Evolutionary conservation across 1,140 invertebrate species (phyloP).

Genomic region (Laupala kohalensis): DNA sequence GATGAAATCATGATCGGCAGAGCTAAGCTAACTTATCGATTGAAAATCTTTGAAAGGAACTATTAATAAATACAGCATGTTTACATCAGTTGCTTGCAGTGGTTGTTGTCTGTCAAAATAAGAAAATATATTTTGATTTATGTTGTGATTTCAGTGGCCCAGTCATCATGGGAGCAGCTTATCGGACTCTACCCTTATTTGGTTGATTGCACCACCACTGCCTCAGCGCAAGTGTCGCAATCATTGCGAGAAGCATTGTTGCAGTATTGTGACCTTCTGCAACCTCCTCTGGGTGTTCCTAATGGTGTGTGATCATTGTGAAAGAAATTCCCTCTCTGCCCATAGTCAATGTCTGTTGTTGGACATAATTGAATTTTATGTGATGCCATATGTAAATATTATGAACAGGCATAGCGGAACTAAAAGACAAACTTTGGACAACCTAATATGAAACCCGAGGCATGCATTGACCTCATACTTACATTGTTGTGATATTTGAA

Average conservation of each 20-base stretch:
- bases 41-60: too few species aligned
- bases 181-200: constrained; percentile 82
- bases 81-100: constrained; percentile 15
- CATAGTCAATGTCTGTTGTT: background rate
- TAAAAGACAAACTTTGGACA: too few species aligned
- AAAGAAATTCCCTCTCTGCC: background rate
- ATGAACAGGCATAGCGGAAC: too few species aligned
- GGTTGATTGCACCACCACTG: constrained; percentile 71
- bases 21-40: too few species aligned
- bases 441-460: too few species aligned
- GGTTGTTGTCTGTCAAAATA: constrained; percentile 2
- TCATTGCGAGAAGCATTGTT: constrained; percentile 75
- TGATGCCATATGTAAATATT: background rate
- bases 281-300: constrained; percentile 37
- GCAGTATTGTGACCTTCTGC: constrained; percentile 75
- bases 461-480: too few species aligned
- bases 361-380: background rate
- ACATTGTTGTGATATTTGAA: background rate
- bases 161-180: constrained; percentile 80
- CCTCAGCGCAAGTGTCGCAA: constrained; percentile 59
- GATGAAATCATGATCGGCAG: too few species aligned
- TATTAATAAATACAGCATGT: constrained; percentile 11
- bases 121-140: background rate
- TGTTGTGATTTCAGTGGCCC: constrained; percentile 49
- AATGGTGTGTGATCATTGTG: constrained; percentile 5